Evolutionary conservation across 2,888 invertebrate genomes (phyloP).

Genomic region (Bhutanitis thaidina): DNA sequence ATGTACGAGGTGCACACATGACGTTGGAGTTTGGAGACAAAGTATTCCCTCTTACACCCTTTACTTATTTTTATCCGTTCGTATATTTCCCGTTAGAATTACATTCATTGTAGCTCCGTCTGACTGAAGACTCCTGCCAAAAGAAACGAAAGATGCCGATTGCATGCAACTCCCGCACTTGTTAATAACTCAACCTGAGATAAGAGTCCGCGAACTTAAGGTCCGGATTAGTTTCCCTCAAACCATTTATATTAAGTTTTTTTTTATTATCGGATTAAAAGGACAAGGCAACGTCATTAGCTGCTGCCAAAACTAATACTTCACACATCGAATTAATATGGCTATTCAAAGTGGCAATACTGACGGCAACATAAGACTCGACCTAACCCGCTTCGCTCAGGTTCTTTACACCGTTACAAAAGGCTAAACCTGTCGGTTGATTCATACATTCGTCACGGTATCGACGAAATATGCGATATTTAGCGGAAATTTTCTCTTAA

Average conservation of each 20-base stretch:
- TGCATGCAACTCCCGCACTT: conserved; percentile 9
- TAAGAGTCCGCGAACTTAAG: neutral
- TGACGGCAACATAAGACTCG: conserved; percentile 6
- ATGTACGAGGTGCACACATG: no score
- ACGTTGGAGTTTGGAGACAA: no score
- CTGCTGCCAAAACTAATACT: conserved; percentile 17
- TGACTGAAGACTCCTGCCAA: no score
- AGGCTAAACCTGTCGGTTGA: conserved; percentile 17
- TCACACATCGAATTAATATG: conserved; percentile 17
- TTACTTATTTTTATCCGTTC: no score
- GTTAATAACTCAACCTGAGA: conserved; percentile 12
- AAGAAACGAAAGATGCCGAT: neutral
- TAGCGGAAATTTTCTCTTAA: neutral
- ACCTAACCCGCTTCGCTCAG: conserved; percentile 6
- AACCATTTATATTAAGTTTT: conserved; percentile 1
- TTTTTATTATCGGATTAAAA: conserved; percentile 6
- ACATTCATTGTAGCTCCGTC: no score
- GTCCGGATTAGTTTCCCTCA: conserved; percentile 5
- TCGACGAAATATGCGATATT: conserved; percentile 7
- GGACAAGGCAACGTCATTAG: conserved; percentile 12
- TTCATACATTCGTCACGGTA: conserved; percentile 16
- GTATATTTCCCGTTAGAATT: no score
- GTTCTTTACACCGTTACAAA: conserved; percentile 21
- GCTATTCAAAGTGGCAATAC: conserved; percentile 13
- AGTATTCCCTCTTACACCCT: no score